A percentile compares a stretch with the other conserved stretches of the same genome.
Evolutionary conservation across 2,797 vertebrate genomes (phyloP).

Genomic region (Gymnocypris eckloni): DNA sequence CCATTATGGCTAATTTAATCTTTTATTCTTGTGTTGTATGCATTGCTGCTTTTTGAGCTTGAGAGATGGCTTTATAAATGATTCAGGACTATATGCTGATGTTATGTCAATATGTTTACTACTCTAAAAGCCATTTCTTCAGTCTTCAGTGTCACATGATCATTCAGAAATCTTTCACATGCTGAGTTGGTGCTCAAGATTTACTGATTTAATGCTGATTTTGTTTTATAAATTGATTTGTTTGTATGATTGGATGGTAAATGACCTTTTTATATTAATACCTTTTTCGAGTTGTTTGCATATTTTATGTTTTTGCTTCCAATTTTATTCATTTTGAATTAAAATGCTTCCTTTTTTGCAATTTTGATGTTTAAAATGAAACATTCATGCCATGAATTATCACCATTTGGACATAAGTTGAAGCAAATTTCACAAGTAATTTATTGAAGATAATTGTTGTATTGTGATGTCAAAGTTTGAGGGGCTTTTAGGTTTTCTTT

Average conservation of each 20-base stretch:
- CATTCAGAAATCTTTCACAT: background rate
- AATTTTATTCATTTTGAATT: background rate
- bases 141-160: background rate
- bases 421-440: background rate
- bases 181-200: background rate
- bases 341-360: background rate
- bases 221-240: background rate
- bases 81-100: slow-evolving; percentile 70
- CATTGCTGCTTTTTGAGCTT: slow-evolving; percentile 71
- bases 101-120: slow-evolving; percentile 61
- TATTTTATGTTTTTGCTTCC: background rate
- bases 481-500: background rate
- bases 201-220: too few species aligned
- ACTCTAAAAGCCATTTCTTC: background rate
- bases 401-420: background rate
- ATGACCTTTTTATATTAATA: background rate
- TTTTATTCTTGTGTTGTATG: slow-evolving; percentile 67
- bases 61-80: slow-evolving; percentile 64
- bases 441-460: background rate
- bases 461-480: background rate
- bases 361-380: too few species aligned
- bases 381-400: too few species aligned
- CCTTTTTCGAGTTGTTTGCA: background rate
- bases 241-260: background rate
- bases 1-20: slow-evolving; percentile 78